These are phyloP conservation scores for Endotricha flammealis DNA, from an alignment of 2,888 invertebrate genomes.

Conservation along the genomic window DNA sequence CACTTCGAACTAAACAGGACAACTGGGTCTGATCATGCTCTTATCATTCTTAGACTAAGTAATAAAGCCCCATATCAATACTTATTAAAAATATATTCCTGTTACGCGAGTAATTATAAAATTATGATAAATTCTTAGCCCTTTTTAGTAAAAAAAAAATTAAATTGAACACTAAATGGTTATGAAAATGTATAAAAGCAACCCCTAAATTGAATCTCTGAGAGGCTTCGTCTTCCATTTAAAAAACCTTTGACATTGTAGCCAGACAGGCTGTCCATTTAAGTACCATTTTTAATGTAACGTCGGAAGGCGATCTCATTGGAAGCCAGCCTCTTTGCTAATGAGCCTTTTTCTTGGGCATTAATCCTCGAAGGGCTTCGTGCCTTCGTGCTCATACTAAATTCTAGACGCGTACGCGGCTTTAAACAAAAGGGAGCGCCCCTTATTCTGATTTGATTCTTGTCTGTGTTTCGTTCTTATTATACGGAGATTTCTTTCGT, in stretches of 20 bases:
- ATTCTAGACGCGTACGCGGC: conserved; percentile 5
- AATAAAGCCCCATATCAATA: too few relatives aligned
- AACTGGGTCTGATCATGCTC: too few relatives aligned
- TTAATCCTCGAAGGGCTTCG: conserved; percentile 20
- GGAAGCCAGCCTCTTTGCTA: conserved; percentile 25
- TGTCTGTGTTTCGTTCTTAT: neutral
- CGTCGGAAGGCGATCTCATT: conserved; percentile 21
- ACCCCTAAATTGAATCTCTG: too few relatives aligned
- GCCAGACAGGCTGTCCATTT: conserved; percentile 11
- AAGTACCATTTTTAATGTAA: conserved; percentile 27
- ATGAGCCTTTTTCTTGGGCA: conserved; percentile 24
- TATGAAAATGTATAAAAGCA: too few relatives aligned
- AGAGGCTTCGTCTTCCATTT: too few relatives aligned
- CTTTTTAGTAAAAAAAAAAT: too few relatives aligned
- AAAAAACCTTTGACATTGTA: neutral
- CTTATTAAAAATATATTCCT: too few relatives aligned
- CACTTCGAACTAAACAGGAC: too few relatives aligned
- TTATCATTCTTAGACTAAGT: too few relatives aligned
- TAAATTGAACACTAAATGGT: too few relatives aligned
- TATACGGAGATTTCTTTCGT: neutral
- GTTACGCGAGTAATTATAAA: too few relatives aligned
- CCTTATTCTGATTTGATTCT: conserved; percentile 2
- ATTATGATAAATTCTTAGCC: too few relatives aligned
- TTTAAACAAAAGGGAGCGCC: conserved; percentile 3
- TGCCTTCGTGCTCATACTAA: conserved; percentile 6